Evolutionary conservation across 1,140 invertebrate genomes (phyloP).

Genomic region (Zaprionus inermis): DNA sequence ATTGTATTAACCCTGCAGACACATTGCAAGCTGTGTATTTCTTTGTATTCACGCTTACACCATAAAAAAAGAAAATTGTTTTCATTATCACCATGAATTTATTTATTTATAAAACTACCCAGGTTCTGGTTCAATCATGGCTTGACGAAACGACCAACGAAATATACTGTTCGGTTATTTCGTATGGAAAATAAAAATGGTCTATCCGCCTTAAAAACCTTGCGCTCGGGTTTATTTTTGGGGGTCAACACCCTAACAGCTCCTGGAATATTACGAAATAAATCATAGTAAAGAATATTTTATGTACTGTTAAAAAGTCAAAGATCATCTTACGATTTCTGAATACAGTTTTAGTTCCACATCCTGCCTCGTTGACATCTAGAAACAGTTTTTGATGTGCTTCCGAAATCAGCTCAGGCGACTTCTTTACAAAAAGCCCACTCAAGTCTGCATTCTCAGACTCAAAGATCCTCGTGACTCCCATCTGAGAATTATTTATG

Average conservation of each 20-base stretch:
- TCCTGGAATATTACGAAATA: conserved; percentile 19
- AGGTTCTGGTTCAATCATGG: conserved; percentile 45
- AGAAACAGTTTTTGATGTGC: conserved; percentile 90
- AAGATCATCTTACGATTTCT: conserved; percentile 86
- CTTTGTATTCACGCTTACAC: not conserved
- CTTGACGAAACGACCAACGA: conserved; percentile 70
- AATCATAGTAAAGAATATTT: conserved; percentile 1
- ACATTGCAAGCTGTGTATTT: not conserved
- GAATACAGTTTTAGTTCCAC: conserved; percentile 88
- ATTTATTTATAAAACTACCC: conserved; percentile 4
- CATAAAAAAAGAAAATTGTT: not conserved
- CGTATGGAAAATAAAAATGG: conserved; percentile 78
- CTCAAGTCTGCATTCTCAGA: conserved; percentile 86
- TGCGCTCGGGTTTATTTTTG: conserved; percentile 50
- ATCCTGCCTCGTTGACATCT: conserved; percentile 90
- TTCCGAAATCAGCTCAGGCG: conserved; percentile 81
- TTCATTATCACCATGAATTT: conserved; percentile 1
- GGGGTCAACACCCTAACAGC: conserved; percentile 2
- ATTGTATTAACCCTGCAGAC: not conserved
- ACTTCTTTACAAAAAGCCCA: conserved; percentile 85
- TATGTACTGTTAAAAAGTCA: not conserved
- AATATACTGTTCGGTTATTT: conserved; percentile 59
- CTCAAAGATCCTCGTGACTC: conserved; percentile 86
- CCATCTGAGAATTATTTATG: conserved; percentile 84
- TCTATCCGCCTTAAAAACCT: conserved; percentile 67